Base-by-base conservation (phyloP, 2,888 invertebrate species). In the Stomorhina lunata region DNA sequence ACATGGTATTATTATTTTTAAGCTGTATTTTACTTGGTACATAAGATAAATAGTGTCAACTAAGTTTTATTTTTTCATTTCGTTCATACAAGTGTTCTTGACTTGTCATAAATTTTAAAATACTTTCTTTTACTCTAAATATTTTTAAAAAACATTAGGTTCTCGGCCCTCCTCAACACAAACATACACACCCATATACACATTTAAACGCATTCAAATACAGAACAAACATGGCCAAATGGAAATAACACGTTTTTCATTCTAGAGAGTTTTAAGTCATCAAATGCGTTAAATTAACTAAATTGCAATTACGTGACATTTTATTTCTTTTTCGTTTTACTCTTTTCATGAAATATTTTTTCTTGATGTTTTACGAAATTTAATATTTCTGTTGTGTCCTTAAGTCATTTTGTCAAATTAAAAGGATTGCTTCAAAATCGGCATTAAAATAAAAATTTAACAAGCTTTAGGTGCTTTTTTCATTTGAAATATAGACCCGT, bases 281-380 rank as follows among this genome's bases (percentile, higher is more conserved):
- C 80, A 84, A 84, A 83, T 83, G 80, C 80, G 80, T 84, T 85
- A 84, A 85, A 85, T 85, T 84, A 85, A 85, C 85, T 81, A 85
- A 85, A 85, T 85, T 85, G 85, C 85, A 84, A 84, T 84, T 85
- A 85, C 85, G 85, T 85, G 85, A 84, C 83, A 57, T 37, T 69
- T 76, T 17, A 40, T 45, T 55, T 22, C 32, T 59, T 57, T 48
- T 25, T 29, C 20, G 20, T 10, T 10, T 37, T 34, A 15, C 40
- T 12, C 43, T 25, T 4, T n/a, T 34, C 29, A 63, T 69, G 43
- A n/a, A n/a, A n/a, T n/a, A n/a, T n/a, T 29, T n/a, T 66, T 71
- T 76, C 57, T 43, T 43, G 43, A 45, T 72, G 61, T 20, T 72
- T 63, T 25, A 55, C 12, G 20, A 59, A 59, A 61, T 69, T 63